Base-by-base conservation (phyloP, 1,140 invertebrate genomes). In the Diplogasteroides magnus region DNA sequence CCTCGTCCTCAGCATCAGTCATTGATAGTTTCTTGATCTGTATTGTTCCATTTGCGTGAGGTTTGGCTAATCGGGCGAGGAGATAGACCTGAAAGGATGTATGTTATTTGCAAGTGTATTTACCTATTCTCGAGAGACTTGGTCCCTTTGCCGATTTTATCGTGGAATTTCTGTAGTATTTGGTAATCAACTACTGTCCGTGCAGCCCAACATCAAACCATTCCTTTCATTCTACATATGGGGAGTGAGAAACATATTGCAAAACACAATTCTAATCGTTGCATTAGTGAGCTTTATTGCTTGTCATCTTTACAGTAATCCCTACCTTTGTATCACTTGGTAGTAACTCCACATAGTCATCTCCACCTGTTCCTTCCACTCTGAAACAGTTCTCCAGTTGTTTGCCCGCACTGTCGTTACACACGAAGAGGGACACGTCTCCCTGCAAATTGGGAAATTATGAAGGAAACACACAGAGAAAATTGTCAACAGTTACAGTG, bases 311-410 rank as follows among this genome's bases (percentile, higher is more conserved):
- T 13, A 25, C 37, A 15, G 37, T 11, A 11, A 26, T 26, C 26
- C 65, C 32, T 29, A 81, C 59, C 67, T 81, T 82, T 58, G 72
- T 79, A 66, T 80, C 80, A 65, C 70, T 77, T 32, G 79, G 74
- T 14, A 81, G 60, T 2, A 80, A 58, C 62, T 82, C 77, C 31
- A 77, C 69, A 61, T 71, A 82, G 56, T 79, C 78, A 64, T 79
- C 48, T 68, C 73, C 64, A 61, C 67, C 27, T 31, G 63, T 58
- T 31, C 65, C 62, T 61, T 77, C 67, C 13, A 72, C 66, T 62
- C 59, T 63, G 37, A 74, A 68, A 64, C 73, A 76, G 31, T 68
- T 74, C 48, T 74, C 71, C 25, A 80, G 66, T 61, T 81, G 80
- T 55, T 74, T 72, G 15, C 58, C 60, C 19, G 73, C 68, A 61